phyloP scores from a whole-genome alignment of 2,888 invertebrate species.

The Ichneumon xanthorius region DNA sequence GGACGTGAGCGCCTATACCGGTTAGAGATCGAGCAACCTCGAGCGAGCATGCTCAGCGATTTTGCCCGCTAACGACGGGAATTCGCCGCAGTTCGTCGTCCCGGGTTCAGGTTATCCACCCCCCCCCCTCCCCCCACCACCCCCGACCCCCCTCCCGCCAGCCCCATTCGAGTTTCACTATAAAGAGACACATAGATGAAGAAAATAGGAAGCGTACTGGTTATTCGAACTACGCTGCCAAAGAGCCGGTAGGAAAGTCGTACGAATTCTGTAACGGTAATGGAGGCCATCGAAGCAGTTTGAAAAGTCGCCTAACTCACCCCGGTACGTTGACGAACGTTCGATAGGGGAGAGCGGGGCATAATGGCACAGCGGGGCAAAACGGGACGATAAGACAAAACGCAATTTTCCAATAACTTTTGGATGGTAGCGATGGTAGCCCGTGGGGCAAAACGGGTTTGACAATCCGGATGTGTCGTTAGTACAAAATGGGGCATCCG shows the following conservation, averaged over 20 bases:
- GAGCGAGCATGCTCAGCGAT: conserved; percentile 64
- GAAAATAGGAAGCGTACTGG: background rate
- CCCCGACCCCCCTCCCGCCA: too few species aligned
- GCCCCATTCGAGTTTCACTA: background rate
- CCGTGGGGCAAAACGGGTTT: too few species aligned
- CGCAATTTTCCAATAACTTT: too few species aligned
- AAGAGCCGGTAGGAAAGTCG: background rate
- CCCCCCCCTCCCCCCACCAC: background rate
- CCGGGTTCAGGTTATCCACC: background rate
- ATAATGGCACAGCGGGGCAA: too few species aligned
- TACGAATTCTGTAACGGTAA: background rate
- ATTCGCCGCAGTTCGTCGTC: conserved; percentile 61
- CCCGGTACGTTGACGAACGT: conserved; percentile 32
- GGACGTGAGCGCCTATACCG: conserved; percentile 64
- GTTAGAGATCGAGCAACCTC: conserved; percentile 52
- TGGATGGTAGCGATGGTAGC: too few species aligned
- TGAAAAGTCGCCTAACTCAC: conserved; percentile 16
- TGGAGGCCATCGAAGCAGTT: background rate
- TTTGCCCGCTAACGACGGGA: conserved; percentile 65
- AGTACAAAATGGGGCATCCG: too few species aligned
- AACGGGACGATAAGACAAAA: too few species aligned
- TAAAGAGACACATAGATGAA: background rate
- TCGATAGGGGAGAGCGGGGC: background rate
- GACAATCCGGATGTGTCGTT: too few species aligned
- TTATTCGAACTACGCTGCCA: background rate